phyloP scores from a whole-genome alignment of 2,888 invertebrate genomes.

The Yponomeuta evonymella region DNA sequence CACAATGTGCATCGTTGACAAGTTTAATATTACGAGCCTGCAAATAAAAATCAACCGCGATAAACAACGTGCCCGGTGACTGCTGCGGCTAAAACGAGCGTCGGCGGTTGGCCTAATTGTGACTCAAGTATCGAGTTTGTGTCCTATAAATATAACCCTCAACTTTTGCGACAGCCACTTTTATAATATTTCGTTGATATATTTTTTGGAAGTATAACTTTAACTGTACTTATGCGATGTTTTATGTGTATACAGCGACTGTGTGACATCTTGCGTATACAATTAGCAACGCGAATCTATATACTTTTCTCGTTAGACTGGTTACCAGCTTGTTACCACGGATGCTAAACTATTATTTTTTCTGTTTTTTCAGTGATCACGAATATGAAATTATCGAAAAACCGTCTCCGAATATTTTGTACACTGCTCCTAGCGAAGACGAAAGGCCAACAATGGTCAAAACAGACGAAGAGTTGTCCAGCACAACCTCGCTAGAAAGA shows the following conservation, averaged over 20 bases:
- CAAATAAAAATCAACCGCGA: slow-evolving; percentile 49
- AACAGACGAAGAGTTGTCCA: slow-evolving; percentile 70
- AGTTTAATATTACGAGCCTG: slow-evolving; percentile 48
- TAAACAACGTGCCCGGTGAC: slow-evolving; percentile 53
- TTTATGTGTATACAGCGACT: background rate
- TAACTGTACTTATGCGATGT: background rate
- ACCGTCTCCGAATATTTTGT: slow-evolving; percentile 69
- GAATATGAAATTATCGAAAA: slow-evolving; percentile 93
- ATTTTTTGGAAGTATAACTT: background rate
- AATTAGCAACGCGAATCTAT: slow-evolving; percentile 10
- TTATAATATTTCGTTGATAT: background rate
- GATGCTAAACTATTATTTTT: background rate
- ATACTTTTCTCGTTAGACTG: background rate
- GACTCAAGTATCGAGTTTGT: slow-evolving; percentile 52
- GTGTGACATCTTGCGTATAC: background rate
- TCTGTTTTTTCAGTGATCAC: slow-evolving; percentile 85
- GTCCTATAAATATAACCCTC: slow-evolving; percentile 67
- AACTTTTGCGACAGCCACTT: slow-evolving; percentile 41
- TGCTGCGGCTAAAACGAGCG: slow-evolving; percentile 73
- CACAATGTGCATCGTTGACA: slow-evolving; percentile 37
- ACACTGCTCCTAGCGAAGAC: slow-evolving; percentile 52
- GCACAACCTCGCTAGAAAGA: slow-evolving; percentile 66
- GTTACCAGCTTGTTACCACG: background rate
- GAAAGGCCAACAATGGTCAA: slow-evolving; percentile 50
- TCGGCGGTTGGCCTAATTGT: slow-evolving; percentile 70